These are phyloP conservation scores for Macquaria australasica DNA, from an alignment of 2,113 vertebrate species.

Conservation along the genomic window DNA sequence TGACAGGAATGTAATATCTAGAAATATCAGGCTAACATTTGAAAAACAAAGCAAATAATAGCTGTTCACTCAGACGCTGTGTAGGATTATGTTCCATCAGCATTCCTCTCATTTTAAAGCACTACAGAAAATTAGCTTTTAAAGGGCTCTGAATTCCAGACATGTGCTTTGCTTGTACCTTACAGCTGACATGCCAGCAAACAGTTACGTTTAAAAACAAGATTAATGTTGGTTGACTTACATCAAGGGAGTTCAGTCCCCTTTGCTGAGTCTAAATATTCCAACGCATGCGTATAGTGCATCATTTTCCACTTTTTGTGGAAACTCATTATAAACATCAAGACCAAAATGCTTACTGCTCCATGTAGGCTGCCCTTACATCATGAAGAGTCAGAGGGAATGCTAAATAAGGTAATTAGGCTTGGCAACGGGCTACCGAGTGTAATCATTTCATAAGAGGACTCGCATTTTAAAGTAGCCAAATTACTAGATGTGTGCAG, in stretches of 20 bases:
- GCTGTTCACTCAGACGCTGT: neutral
- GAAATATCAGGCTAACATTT: conserved; percentile 10
- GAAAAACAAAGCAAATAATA: neutral
- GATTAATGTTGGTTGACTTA: conserved; percentile 66
- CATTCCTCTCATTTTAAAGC: conserved; percentile 2
- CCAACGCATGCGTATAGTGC: conserved; percentile 22
- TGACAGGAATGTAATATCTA: conserved; percentile 1
- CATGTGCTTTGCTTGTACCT: conserved; percentile 39
- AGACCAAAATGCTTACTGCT: conserved; percentile 45
- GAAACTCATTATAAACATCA: conserved; percentile 64
- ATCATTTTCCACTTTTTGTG: conserved; percentile 60
- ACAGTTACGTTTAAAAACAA: conserved; percentile 55
- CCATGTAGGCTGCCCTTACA: conserved; percentile 49
- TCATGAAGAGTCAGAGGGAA: conserved; percentile 65
- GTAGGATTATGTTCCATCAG: conserved; percentile 18
- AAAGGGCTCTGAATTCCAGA: conserved; percentile 27
- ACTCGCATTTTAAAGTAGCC: conserved; percentile 50
- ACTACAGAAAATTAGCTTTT: conserved; percentile 18
- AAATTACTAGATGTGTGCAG: conserved; percentile 37
- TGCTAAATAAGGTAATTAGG: conserved; percentile 72
- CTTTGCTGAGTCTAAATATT: conserved; percentile 59
- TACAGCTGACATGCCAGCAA: conserved; percentile 23
- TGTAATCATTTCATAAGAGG: conserved; percentile 52
- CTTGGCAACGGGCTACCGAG: conserved; percentile 47
- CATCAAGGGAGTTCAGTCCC: conserved; percentile 37